Evolutionary conservation across 2,113 vertebrate genomes (phyloP).

Genomic region (Chaetodon trifascialis): DNA sequence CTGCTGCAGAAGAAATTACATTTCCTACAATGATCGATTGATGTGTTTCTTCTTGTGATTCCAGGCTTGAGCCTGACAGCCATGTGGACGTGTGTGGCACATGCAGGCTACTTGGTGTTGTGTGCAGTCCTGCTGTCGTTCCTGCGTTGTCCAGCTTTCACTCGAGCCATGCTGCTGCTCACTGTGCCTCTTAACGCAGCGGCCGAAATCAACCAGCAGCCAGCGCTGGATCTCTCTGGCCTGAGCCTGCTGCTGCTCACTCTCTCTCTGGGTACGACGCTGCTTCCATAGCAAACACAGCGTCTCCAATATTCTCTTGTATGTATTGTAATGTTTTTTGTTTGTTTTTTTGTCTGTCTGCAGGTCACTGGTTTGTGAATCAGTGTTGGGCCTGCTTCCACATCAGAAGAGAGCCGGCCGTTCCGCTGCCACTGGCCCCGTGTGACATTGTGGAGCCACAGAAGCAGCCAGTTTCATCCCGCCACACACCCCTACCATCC

Average conservation of each 20-base stretch:
- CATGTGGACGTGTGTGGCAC: constrained; percentile 83
- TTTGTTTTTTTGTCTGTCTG: not conserved
- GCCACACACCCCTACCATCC: constrained; percentile 43
- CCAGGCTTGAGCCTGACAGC: constrained; percentile 80
- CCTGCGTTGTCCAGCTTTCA: constrained; percentile 75
- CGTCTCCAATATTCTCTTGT: not conserved
- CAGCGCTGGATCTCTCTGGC: constrained; percentile 79
- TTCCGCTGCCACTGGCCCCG: not conserved
- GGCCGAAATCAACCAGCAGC: constrained; percentile 82
- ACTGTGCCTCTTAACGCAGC: constrained; percentile 79
- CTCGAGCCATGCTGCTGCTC: constrained; percentile 81
- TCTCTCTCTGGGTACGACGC: constrained; percentile 78
- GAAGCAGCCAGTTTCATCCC: not conserved
- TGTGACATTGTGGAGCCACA: constrained; percentile 37
- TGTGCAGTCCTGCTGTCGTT: constrained; percentile 83
- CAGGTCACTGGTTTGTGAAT: constrained; percentile 82
- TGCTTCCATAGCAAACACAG: not conserved
- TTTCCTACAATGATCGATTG: not conserved
- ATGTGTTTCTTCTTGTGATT: not conserved
- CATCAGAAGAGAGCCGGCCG: not conserved
- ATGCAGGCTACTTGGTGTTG: constrained; percentile 80
- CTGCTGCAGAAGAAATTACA: too few species aligned
- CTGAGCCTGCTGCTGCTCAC: constrained; percentile 81
- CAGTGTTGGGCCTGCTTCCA: constrained; percentile 40
- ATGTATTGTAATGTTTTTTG: not conserved